These are phyloP conservation scores for Perca flavescens DNA, from an alignment of 2,113 vertebrate species.

Conservation along the genomic window DNA sequence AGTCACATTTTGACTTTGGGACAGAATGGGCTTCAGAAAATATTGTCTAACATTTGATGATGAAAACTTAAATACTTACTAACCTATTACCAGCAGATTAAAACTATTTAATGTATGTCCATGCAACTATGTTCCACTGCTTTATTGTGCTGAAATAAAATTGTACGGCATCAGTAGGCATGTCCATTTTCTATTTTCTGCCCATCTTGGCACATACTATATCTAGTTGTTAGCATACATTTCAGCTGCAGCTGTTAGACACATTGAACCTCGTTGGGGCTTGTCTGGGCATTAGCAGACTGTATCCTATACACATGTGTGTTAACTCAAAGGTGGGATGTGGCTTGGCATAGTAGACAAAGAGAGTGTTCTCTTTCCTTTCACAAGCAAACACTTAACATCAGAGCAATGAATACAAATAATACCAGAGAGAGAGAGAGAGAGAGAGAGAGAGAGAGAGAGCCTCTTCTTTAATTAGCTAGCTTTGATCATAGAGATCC, in stretches of 20 bases:
- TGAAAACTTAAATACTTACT: background rate
- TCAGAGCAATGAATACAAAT: slow-evolving; percentile 82
- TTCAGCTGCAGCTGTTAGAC: slow-evolving; percentile 17
- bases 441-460: slow-evolving; percentile 50
- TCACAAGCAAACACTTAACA: slow-evolving; percentile 82
- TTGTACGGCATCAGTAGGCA: background rate
- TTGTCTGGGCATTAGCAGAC: slow-evolving; percentile 31
- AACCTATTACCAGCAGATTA: background rate
- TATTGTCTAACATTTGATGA: background rate
- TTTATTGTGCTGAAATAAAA: slow-evolving; percentile 2
- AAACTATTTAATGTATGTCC: background rate
- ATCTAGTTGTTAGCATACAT: background rate
- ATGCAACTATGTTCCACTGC: background rate
- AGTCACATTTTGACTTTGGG: slow-evolving; percentile 49
- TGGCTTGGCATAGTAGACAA: slow-evolving; percentile 69
- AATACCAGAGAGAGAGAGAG: slow-evolving; percentile 68
- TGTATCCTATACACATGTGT: slow-evolving; percentile 18
- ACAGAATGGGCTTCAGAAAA: slow-evolving; percentile 26
- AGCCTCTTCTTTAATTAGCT: slow-evolving; percentile 78
- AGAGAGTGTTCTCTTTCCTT: slow-evolving; percentile 76
- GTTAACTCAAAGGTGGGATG: slow-evolving; percentile 64
- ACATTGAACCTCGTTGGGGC: slow-evolving; percentile 8
- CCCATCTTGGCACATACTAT: background rate
- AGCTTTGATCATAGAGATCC: slow-evolving; percentile 82
- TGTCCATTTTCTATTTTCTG: slow-evolving; percentile 30